Conservation (phyloP, 2,888 invertebrate species). For the Priocnemis perturbator region DNA sequence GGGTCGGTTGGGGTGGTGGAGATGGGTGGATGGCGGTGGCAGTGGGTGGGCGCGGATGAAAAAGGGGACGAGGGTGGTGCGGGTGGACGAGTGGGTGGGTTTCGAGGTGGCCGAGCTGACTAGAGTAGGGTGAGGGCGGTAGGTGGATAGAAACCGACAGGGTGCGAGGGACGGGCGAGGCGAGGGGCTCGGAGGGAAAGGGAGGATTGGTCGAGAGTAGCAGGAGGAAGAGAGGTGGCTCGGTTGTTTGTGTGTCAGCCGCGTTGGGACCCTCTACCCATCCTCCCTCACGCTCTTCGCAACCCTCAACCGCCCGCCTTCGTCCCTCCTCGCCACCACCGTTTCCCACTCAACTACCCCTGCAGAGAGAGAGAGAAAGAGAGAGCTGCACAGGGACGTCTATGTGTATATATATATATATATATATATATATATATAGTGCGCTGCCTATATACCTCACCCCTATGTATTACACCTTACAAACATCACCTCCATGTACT, state of each 20-base stretch:
- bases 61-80: conserved; percentile 46
- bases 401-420: conserved; percentile 46
- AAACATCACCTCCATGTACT: conserved; percentile 60
- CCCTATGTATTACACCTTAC: conserved; percentile 63
- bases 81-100: conserved; percentile 55
- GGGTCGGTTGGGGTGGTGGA: conserved; percentile 35
- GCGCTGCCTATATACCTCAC: conserved; percentile 43
- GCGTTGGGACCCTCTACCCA: conserved; percentile 70
- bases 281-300: conserved; percentile 37
- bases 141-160: conserved; percentile 42
- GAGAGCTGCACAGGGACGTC: conserved; percentile 48
- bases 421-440: conserved; percentile 44
- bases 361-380: conserved; percentile 49
- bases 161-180: conserved; percentile 43
- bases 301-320: conserved; percentile 35
- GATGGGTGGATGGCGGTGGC: conserved; percentile 39
- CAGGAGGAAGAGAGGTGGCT: conserved; percentile 57
- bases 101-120: conserved; percentile 41
- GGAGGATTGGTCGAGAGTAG: conserved; percentile 50
- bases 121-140: conserved; percentile 48
- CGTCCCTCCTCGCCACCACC: conserved; percentile 35
- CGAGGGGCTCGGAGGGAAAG: conserved; percentile 45
- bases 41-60: conserved; percentile 47
- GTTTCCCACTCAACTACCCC: conserved; percentile 65
- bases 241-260: conserved; percentile 75